Evolutionary conservation across 2,888 invertebrate genomes (phyloP), one percentile per base, ranked within the genome.

Genomic region (Noctuana brunneofusca): DNA sequence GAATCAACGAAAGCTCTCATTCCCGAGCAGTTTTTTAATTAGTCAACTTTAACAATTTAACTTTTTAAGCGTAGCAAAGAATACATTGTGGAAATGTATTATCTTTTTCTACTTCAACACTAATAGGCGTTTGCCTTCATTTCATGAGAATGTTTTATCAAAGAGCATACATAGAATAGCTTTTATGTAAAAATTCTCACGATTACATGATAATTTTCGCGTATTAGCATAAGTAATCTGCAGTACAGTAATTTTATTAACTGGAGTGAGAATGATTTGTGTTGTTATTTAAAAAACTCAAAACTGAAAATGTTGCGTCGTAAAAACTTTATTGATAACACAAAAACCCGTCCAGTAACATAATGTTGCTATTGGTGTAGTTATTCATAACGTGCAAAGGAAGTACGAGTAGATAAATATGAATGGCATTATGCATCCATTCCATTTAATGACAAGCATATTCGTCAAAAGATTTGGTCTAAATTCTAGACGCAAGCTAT

Each of bases 101-200:
- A 38, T 12, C 59, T 53, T 30, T 49, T 59, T 48, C 22, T 38
- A 50, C n/a, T 14, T 24, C 8, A 50, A 32, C 46, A 35, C 53
- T 53, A 32, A 27, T 52, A 43, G 41, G 16, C 24, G 35, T 58
- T 46, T 46, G 20, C 48, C 35, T 58, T 27, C 46, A 12, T 16
- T 24, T 60, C 60, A 48, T 60, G 60, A 54, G 60, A 60, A 62
- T 49, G 2, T 22, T 48, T 46, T 24, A 24, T 38, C n/a, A 27
- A 62, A 27, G 62, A 49, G 20, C 32, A 55, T 49, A 27, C 41
- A 55, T 38, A 54, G 54, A 62, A 49, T 62, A 48, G 38, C 48
- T 35, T 54, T 60, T 12, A 54, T 62, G 38, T 62, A 38, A 41
- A 60, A 60, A 30, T 55, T 62, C 62, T 49, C 62, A 62, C 62